Base-by-base conservation (phyloP, 2,797 vertebrate species). In the Hypotaenidia philippensis region DNA sequence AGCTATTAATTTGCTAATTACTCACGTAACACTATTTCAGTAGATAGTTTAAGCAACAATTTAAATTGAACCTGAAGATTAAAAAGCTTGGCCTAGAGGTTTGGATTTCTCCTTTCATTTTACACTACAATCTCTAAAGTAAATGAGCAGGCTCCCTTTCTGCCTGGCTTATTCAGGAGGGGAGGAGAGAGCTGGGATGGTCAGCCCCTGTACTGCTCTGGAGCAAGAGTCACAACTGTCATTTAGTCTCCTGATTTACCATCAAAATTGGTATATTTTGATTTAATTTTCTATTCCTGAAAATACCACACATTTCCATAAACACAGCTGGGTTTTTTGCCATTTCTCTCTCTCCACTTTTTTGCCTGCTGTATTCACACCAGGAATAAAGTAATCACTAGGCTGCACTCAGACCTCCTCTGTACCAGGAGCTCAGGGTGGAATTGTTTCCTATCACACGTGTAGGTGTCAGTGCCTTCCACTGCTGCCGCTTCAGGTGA, bases 1-100 rank as follows among this genome's bases (percentile, higher is more conserved):
- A 95, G 83, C 55, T 79, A 94, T 87, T 94, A 86, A 94, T 94
- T 94, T 78, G 52, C 83, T 95, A 93, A 94, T 93, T 95, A 89
- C 47, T 59, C 38, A 38, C 3, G 1, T 63, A 76, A 72, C 14
- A 16, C 31, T 29, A 31, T 36, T 61, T 83, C 56, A 22, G 52
- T n/a, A 41, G 20, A 63, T 29, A 61, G 50, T 77, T 87, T 53
- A 90, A 94, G 87, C 68, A 96, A 83, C 40, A 74, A 31, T 31
- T 68, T 83, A 57, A 95, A 88, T 23, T 50, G 49, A 88, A 92
- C 61, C 74, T 71, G 55, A 92, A 86, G 49, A 91, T 92, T 89
- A 68, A 87, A 84, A 94, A 77, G 56, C 14, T 63, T 13, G 2
- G 31, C 82, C 66, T 86, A 20, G 77, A 88, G 68, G 84, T 60